Evolutionary conservation across 2,797 vertebrate species (phyloP), one percentile per base, ranked within the genome.

Genomic region (Aphelocoma californica): DNA sequence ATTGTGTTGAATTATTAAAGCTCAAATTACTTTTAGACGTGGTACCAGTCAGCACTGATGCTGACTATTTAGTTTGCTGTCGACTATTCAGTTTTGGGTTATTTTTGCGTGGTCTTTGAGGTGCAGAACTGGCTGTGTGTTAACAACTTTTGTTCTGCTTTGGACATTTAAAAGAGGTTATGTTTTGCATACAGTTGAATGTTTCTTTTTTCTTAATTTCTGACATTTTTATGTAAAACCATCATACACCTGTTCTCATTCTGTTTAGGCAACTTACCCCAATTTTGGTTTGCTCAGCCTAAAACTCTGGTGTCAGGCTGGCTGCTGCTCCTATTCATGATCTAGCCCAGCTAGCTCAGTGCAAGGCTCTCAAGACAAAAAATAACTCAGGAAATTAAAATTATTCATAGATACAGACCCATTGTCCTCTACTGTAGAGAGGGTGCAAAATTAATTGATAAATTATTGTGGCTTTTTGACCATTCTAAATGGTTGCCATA

Each of bases 1-100:
- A 73, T 71, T 72, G n/a, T 24, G 23, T 67, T 94, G 57, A 80
- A 93, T 95, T 94, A 88, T 80, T 96, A n/a, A 94, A 85, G 90
- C 58, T 88, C 19, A 56, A 4, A 31, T 73, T 70, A 45, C 42
- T 75, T 83, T 64, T 56, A 42, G 86, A 54, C 14, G 2, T 42
- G 20, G 31, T 16, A 23, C 36, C 0, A 6, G 2, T 48, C 2
- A 2, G 48, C 23, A 9, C 6, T 19, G 80, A 54, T 54, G 65
- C 11, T 44, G 65, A 18, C 25, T 64, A 0, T 32, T 80, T 26
- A 34, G 47, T 36, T 67, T 81, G 45, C 2, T 1, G 34, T 11
- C 48, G 60, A 11, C 44, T 80, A 0, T 42, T 75, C 26, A 29
- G 29, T 23, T 77, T 77, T 40, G 3, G 0, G 21, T 75, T 66